phyloP scores from a whole-genome alignment of 2,797 vertebrate species.

The Megaceryle alcyon region DNA sequence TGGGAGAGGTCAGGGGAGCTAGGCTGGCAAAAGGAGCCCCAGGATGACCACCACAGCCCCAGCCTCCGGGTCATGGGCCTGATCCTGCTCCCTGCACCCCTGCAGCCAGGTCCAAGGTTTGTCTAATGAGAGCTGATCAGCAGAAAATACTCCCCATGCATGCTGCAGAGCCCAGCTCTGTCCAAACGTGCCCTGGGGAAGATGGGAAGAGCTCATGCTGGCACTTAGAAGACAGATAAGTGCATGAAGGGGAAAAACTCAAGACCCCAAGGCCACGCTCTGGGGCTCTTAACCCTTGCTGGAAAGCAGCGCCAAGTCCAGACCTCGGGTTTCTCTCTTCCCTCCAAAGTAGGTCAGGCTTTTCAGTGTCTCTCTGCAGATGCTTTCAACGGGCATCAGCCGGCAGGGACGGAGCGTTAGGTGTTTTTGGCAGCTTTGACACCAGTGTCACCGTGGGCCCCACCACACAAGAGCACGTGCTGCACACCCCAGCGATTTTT shows the following conservation, averaged over 20 bases:
- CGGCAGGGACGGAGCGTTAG: not conserved
- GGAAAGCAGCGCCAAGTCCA: not conserved
- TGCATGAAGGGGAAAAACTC: accelerated
- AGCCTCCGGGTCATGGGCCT: not conserved
- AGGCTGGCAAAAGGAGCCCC: not conserved
- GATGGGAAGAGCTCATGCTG: not conserved
- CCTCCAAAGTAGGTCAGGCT: constrained; percentile 61
- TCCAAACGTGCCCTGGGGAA: not conserved
- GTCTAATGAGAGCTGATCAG: not conserved
- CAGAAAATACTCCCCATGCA: not conserved
- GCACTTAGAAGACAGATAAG: not conserved
- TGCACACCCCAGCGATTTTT: accelerated
- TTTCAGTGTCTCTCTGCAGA: not conserved
- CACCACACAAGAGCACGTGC: not conserved
- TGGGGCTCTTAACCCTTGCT: constrained; percentile 19
- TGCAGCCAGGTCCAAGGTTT: not conserved
- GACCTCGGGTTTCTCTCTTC: constrained; percentile 1
- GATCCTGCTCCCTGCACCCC: not conserved
- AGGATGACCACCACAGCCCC: accelerated
- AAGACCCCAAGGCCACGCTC: not conserved
- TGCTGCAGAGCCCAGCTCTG: not conserved
- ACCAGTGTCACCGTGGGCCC: not conserved
- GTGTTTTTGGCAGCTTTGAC: accelerated
- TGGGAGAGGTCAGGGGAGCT: not conserved
- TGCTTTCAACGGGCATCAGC: not conserved